A percentile compares a stretch with the other conserved stretches of the same genome.
These are phyloP conservation scores for Dysdera silvatica DNA, from an alignment of 1,140 invertebrate species.

Conservation along the genomic window DNA sequence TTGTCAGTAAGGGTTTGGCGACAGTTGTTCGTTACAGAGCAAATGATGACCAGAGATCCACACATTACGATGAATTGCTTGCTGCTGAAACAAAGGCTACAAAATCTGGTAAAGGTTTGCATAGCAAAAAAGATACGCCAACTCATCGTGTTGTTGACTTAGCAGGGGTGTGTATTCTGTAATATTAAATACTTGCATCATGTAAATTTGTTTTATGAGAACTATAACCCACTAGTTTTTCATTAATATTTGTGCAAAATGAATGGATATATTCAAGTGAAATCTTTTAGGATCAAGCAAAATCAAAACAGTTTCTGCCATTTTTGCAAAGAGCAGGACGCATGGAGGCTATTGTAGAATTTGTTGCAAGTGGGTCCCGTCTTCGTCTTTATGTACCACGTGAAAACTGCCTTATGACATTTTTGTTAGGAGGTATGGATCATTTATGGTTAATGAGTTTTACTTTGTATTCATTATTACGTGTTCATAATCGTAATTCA, in stretches of 20 bases:
- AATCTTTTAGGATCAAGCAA: slow-evolving; percentile 56
- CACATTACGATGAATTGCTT: slow-evolving; percentile 85
- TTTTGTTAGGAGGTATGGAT: slow-evolving; percentile 66
- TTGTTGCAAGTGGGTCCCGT: slow-evolving; percentile 87
- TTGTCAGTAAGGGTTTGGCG: slow-evolving; percentile 85
- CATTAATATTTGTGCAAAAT: no score
- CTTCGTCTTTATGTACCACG: slow-evolving; percentile 87
- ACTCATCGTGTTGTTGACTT: slow-evolving; percentile 79
- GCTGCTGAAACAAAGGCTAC: slow-evolving; percentile 86
- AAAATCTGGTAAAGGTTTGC: slow-evolving; percentile 73
- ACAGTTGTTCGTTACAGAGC: slow-evolving; percentile 85
- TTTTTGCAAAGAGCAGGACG: slow-evolving; percentile 69
- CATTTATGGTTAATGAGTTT: slow-evolving; percentile 3
- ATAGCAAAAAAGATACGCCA: slow-evolving; percentile 71
- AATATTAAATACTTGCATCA: not conserved
- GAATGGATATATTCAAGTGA: no score
- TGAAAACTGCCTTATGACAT: slow-evolving; percentile 89
- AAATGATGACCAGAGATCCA: slow-evolving; percentile 92
- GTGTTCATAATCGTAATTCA: no score
- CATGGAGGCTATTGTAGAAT: slow-evolving; percentile 87
- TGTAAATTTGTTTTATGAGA: not conserved
- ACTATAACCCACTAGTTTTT: no score
- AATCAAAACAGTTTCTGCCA: slow-evolving; percentile 85
- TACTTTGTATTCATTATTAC: no score
- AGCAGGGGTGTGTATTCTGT: slow-evolving; percentile 51